A percentile compares a stretch with the other conserved stretches of the same genome.
These are phyloP conservation scores for Monarcha castaneiventris DNA, from an alignment of 2,113 vertebrate species.

Conservation along the genomic window DNA sequence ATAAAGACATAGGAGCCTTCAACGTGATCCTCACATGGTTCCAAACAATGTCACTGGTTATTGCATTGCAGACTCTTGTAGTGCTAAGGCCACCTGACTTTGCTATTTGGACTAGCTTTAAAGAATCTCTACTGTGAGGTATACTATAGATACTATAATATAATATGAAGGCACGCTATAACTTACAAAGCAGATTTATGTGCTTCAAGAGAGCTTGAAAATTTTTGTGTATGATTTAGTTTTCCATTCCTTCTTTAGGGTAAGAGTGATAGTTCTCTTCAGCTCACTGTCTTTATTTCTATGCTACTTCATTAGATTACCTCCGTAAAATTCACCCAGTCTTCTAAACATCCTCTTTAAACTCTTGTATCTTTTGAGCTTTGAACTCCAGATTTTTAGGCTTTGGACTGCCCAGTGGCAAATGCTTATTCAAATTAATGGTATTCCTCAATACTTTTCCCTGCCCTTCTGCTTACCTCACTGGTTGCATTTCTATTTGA, in stretches of 20 bases:
- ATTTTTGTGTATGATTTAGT: not conserved
- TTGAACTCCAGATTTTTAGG: not conserved
- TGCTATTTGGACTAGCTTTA: not conserved
- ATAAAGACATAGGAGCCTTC: not conserved
- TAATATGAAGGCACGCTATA: not conserved
- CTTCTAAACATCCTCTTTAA: not conserved
- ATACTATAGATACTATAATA: not conserved
- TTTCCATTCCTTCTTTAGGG: not conserved
- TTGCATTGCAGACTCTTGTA: not conserved
- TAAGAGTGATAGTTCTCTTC: not conserved
- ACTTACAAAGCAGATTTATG: not conserved
- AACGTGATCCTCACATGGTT: fast-evolving
- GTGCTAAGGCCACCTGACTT: not conserved
- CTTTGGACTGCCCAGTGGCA: not conserved
- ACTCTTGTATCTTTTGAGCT: not conserved
- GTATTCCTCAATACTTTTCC: not conserved
- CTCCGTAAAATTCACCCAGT: not conserved
- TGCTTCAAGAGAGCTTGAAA: not conserved
- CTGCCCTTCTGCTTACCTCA: not conserved
- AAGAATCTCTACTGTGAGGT: not conserved
- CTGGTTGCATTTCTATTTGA: not conserved
- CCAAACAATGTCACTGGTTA: not conserved
- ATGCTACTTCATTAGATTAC: not conserved
- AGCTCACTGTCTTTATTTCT: not conserved
- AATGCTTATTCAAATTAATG: not conserved